Base-by-base conservation (phyloP, 2,797 vertebrate species). In the Takifugu ocellatus region DNA sequence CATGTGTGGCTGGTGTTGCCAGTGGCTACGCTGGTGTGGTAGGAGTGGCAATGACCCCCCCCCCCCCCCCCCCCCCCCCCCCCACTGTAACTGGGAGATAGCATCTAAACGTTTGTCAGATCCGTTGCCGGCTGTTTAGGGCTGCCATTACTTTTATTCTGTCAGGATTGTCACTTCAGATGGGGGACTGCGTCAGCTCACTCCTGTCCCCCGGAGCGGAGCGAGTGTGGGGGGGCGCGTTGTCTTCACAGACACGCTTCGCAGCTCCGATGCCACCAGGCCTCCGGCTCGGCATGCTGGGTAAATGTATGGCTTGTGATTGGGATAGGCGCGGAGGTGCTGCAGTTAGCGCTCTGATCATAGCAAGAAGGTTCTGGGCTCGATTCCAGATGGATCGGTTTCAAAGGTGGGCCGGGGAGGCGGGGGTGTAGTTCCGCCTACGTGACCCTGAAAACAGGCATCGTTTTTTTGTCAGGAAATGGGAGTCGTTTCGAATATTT, bases 101-200 rank as follows among this genome's bases (percentile, higher is more conserved):
- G 78, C 83, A 85, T 91, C 88, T 91, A 90, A 92, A 90, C 89
- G 87, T 92, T 92, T 91, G 89, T 91, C 89, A 90, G 86, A 90
- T 91, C 82, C 68, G 74, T 82, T 81, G 84, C 73, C 79, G 74
- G 52, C 68, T 87, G 85, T 90, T 89, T 85, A 86, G 77, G 72
- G 70, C 76, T 70, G 75, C 78, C 78, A 81, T 90, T 89, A 86
- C 87, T 90, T 90, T 88, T 89, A 87, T 85, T 85, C 85, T 89
- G 88, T 89, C 88, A 89, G 69, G 85, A 86, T 83, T 86, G 90
- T 91, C 91, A 90, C 80, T 84, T 87, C 82, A 74, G 81, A 90
- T 91, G 85, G 84, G 75, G 58, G 63, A 70, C 59, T 72, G 60
- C 82, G 85, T 86, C 83, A 73, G 77, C 76, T 79, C 80, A 71